Evolutionary conservation across 2,888 invertebrate genomes (phyloP).

Genomic region (Lepas anatifera): DNA sequence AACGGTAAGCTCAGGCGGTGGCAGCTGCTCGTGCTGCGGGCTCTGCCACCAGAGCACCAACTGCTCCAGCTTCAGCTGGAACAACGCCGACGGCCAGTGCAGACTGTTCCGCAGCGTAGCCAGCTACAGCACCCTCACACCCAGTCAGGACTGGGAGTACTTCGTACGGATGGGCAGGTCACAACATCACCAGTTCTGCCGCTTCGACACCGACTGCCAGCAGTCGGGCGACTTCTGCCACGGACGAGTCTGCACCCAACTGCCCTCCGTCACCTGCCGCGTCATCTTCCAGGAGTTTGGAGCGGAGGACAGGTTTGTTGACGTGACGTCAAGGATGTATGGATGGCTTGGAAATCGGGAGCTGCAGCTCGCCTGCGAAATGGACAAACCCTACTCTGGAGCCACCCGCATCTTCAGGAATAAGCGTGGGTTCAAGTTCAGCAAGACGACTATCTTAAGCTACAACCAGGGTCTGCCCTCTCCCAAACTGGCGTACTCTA

Average conservation of each 20-base stretch:
- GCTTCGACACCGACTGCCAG: not conserved
- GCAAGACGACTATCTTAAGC: not conserved
- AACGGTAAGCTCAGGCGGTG: too few relatives aligned
- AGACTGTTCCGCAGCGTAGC: not conserved
- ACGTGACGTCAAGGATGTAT: not conserved
- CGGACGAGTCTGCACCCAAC: not conserved
- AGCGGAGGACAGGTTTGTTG: not conserved
- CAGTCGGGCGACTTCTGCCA: not conserved
- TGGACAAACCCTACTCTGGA: not conserved
- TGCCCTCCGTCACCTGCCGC: not conserved
- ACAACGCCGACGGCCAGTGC: not conserved
- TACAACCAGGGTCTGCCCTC: not conserved
- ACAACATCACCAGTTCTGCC: not conserved
- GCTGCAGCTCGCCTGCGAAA: not conserved
- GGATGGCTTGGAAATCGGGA: not conserved
- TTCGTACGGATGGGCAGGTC: not conserved
- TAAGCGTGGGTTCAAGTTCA: not conserved
- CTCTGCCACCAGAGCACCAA: not conserved
- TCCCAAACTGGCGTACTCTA: not conserved
- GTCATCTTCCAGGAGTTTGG: not conserved
- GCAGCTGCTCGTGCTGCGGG: not conserved
- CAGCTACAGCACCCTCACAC: not conserved
- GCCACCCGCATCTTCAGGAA: not conserved
- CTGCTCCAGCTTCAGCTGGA: not conserved
- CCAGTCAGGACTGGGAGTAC: not conserved